Conservation (phyloP, 2,113 vertebrate species). For the Forbesichthys papilliferus region DNA sequence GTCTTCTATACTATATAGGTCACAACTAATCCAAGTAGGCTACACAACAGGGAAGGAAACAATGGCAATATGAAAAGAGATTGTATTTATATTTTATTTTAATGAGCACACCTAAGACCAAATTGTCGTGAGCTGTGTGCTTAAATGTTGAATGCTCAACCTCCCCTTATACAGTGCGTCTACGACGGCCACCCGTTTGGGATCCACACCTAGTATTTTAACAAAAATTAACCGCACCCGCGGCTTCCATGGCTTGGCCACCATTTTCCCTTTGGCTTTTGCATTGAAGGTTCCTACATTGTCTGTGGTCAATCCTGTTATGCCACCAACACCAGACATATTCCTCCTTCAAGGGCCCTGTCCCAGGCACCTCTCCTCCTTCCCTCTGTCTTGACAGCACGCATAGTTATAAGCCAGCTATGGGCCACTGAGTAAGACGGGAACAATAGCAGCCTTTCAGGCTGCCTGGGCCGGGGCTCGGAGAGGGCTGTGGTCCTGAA, state of each 20-base stretch:
- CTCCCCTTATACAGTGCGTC: no score
- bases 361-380: conserved; percentile 29
- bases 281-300: conserved; percentile 39
- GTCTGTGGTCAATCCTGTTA: conserved; percentile 29
- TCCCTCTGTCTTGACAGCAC: conserved; percentile 32
- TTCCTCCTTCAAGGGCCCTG: conserved; percentile 12
- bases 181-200: no score
- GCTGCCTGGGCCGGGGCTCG: conserved; percentile 38
- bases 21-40: conserved; percentile 4
- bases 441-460: conserved; percentile 75
- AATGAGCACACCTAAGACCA: no score
- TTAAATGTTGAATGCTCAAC: no score
- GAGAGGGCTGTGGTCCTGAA: conserved; percentile 59
- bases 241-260: conserved; percentile 22
- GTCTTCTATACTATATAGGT: conserved; percentile 7
- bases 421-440: conserved; percentile 51
- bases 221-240: conserved; percentile 34
- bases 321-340: conserved; percentile 39
- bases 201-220: no score
- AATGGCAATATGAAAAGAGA: conserved; percentile 14
- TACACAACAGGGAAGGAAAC: background rate
- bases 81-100: conserved; percentile 6
- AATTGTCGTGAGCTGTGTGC: no score
- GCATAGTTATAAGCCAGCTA: conserved; percentile 59
- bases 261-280: conserved; percentile 51